A percentile compares a stretch with the other conserved stretches of the same genome.
These are phyloP conservation scores for Spea bombifrons DNA, from an alignment of 2,113 vertebrate genomes.

Conservation along the genomic window DNA sequence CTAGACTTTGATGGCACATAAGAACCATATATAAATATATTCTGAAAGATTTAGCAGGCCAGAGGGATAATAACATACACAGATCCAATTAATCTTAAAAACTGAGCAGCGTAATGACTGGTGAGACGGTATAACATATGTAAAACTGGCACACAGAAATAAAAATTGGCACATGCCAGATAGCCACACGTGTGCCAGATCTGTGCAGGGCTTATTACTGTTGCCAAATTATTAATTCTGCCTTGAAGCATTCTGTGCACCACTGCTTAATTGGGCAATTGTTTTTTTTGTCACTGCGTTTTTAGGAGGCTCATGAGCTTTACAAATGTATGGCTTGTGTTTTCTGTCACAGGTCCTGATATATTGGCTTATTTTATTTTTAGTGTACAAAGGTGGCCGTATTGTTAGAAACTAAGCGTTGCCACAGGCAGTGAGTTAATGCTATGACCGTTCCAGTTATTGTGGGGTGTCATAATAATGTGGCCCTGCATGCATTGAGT, in stretches of 20 bases:
- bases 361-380: too few relatives aligned
- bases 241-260: not conserved
- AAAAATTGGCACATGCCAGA: not conserved
- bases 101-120: not conserved
- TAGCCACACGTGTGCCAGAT: conserved; percentile 2
- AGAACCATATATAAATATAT: too few relatives aligned
- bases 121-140: conserved; percentile 4
- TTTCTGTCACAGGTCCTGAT: not conserved
- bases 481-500: too few relatives aligned
- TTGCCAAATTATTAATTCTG: conserved; percentile 9
- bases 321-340: too few relatives aligned
- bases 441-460: too few relatives aligned
- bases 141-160: not conserved
- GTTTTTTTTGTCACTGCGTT: not conserved
- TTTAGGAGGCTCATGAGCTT: not conserved
- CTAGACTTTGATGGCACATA: too few relatives aligned
- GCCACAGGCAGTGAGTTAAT: too few relatives aligned
- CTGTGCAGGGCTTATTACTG: not conserved
- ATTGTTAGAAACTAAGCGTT: too few relatives aligned
- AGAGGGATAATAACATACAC: not conserved
- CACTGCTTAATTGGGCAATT: too few relatives aligned
- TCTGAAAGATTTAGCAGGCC: too few relatives aligned
- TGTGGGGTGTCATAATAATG: too few relatives aligned
- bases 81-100: not conserved
- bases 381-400: too few relatives aligned